Evolutionary conservation across 2,113 vertebrate species (phyloP).

Genomic region (Myocastor coypus): DNA sequence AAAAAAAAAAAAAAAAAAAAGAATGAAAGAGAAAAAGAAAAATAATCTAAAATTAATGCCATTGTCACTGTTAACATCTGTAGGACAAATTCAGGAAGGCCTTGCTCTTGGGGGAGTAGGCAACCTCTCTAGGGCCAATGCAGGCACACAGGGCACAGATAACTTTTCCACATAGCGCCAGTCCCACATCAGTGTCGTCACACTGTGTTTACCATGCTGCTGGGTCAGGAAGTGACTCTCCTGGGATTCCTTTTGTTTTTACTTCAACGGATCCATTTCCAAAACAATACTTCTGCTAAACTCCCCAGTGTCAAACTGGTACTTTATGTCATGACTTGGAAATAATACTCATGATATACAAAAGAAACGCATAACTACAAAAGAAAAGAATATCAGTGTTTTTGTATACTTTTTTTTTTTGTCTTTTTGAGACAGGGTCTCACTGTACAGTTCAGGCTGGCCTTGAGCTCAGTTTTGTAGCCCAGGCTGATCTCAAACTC

Average conservation of each 20-base stretch:
- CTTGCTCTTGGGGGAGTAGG: background rate
- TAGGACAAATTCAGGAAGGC: background rate
- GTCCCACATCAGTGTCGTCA: background rate
- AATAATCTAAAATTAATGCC: background rate
- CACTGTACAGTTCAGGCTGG: too few species aligned
- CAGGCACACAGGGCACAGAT: background rate
- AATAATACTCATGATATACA: background rate
- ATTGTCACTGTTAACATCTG: background rate
- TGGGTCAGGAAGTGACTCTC: background rate
- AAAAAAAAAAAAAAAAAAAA: too few species aligned
- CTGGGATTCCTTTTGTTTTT: conserved; percentile 57
- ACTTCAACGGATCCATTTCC: conserved; percentile 29
- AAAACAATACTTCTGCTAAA: conserved; percentile 53
- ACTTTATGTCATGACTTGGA: background rate
- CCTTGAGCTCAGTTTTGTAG: too few species aligned
- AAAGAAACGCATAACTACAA: conserved; percentile 41
- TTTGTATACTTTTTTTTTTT: too few species aligned
- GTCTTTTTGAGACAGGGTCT: too few species aligned
- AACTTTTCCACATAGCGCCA: background rate
- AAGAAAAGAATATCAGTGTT: background rate
- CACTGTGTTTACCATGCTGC: background rate
- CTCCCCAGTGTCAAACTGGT: background rate
- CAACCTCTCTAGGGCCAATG: background rate
- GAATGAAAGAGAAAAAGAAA: background rate
- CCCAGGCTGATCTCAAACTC: too few species aligned